Evolutionary conservation across 2,888 invertebrate genomes (phyloP), one percentile per base, ranked within the genome.

Genomic region (Podotricha telesiphe): DNA sequence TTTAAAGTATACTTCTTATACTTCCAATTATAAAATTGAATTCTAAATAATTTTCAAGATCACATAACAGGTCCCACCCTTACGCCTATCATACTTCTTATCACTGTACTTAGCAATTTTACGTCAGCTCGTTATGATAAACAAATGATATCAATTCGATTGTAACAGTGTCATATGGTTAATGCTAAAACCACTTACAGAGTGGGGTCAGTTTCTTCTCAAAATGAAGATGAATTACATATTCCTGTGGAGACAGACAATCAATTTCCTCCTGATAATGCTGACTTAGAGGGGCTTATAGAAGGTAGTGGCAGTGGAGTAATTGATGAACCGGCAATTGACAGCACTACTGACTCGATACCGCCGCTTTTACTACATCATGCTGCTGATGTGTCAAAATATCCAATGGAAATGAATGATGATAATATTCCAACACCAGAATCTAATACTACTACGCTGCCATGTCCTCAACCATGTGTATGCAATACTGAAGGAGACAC

Each of bases 51-150:
- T 56, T 65, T 69, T 69, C 70, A 68, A 71, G 68, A 72, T 65
- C 61, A 70, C 53, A 47, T 20, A 68, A 71, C 22, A 63, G 50
- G 82, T 80, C 80, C 83, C 83, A 86, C 86, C 87, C 87, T 87
- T 86, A 79, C 79, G 81, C 80, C 79, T 91, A 89, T 91, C 89
- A 84, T 79, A 75, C 80, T 80, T 84, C 85, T 90, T 91, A 89
- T 90, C 88, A 83, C 72, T 70, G 79, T 83, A 82, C 84, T 84
- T 85, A 84, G 82, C 79, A 84, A 85, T 83, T 86, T 82, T 85
- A 83, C 88, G 89, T 89, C 89, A 89, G 81, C 80, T 83, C 80
- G 77, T 81, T 79, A 79, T 74, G 88, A 91, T 89, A 89, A 85
- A 78, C 72, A 76, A 69, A 75, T 76, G 74, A 80, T 79, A 78